Conservation (phyloP, 2,888 invertebrate genomes). For the Agonum fuliginosum region DNA sequence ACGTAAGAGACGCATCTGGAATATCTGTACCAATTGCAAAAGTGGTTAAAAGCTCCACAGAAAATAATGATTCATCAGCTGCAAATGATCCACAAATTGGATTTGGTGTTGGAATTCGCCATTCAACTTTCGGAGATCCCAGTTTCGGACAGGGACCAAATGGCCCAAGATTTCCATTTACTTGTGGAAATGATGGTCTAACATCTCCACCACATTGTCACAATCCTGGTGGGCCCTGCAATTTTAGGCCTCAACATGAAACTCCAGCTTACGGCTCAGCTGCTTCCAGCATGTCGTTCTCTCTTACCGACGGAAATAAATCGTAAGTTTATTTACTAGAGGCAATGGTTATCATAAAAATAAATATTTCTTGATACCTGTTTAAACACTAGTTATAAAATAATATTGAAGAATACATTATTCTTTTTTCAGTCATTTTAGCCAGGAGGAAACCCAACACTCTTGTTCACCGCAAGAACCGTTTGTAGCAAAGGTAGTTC, state of each 20-base stretch:
- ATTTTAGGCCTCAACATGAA: constrained; percentile 51
- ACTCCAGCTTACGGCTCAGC: constrained; percentile 1
- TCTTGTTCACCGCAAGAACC: not conserved
- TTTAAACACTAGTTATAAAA: too few relatives aligned
- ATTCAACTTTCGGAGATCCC: constrained; percentile 50
- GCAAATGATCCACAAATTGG: constrained; percentile 3
- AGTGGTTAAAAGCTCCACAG: constrained; percentile 18
- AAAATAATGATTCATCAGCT: not conserved
- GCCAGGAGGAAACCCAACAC: constrained; percentile 16
- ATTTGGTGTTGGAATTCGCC: constrained; percentile 16
- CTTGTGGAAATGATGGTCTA: not conserved
- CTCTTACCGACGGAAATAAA: constrained; percentile 19
- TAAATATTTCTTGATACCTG: not conserved
- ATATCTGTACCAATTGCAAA: constrained; percentile 45
- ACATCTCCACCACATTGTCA: constrained; percentile 44
- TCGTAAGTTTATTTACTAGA: not conserved
- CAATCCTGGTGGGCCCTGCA: constrained; percentile 48
- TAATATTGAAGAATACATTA: too few relatives aligned
- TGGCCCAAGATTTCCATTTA: constrained; percentile 51
- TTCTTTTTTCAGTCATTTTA: constrained; percentile 42
- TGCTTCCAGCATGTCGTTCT: constrained; percentile 29
- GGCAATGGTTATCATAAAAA: not conserved
- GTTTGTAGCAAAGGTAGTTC: not conserved
- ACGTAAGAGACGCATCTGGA: constrained; percentile 47
- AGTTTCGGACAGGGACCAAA: constrained; percentile 52